Evolutionary conservation across 2,113 vertebrate genomes (phyloP), one percentile per base, ranked within the genome.

Genomic region (Chionomys nivalis): DNA sequence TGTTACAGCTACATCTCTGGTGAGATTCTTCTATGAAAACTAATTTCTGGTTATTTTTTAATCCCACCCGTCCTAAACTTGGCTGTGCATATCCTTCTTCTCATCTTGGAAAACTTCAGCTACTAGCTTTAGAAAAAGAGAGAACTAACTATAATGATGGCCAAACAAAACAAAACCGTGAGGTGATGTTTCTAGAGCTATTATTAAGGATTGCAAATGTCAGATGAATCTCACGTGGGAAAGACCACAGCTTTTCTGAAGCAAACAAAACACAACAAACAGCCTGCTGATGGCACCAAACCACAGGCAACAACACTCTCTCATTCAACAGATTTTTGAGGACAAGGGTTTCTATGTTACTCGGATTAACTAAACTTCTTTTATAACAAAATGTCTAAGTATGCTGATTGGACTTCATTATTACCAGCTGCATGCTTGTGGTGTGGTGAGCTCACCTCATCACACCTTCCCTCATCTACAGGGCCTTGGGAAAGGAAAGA

Each of bases 31-130:
- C 52, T 21, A 58, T 86, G 42, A 33, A 97, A 97, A 93, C 63
- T 87, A 87, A 66, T 90, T 97, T 58, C 58, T 58, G 58, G 19
- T 58, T 93, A 24, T 90, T 93, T 97, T 79, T 92, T 95, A 88
- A 92, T 94, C 16, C 28, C 17, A 90, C 3, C 61, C 66, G 85
- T 96, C 94, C 63, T 95, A 92, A 93, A 2, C 9, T 93, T 93
- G 72, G 72, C 70, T 94, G 12, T 90, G 77, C 85, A 85, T 92
- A 76, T 58, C 86, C 42, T 85, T 61, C 19, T 13, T 93, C 85
- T 10, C 2, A 39, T 16, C 4, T 70, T 93, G 75, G 91, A 95
- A 94, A 90, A 85, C 82, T 70, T 70, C 10, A 88, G 49, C 8
- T 17, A 77, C 58, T 61, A 61, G 23, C 81, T 93, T 92, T 92